Evolutionary conservation across 1,140 invertebrate species (phyloP), one percentile per base, ranked within the genome.

Genomic region (Drosophila virilis): DNA sequence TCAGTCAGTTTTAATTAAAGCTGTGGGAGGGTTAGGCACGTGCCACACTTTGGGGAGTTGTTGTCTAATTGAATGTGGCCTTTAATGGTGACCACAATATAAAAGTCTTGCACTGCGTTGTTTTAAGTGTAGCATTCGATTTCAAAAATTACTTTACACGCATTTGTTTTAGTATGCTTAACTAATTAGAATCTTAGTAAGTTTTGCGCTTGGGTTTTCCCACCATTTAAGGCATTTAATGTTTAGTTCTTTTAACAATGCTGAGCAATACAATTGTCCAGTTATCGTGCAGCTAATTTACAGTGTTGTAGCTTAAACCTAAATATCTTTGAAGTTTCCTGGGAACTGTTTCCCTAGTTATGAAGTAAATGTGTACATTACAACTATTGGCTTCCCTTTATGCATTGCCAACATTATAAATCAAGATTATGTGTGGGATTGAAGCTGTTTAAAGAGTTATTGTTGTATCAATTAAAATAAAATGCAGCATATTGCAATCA

Each of bases 201-300:
- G n/a, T 52, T 28, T 61, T 72, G 7, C 17, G 13, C 45, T 1
- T 4, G 32, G 8, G 33, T n/a, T 48, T 38, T 81, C 74, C 52
- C 77, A 77, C 58, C 65, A 78, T 75, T 65, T 22, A 22, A 22
- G 22, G 17, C 17, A 22, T 1, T 22, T 22, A 22, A 22, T 22
- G 22, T 22, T 22, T 22, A 3, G 22, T 22, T 22, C 1, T 22
- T 22, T 22, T 22, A 22, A 22, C 22, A 22, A 22, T 2, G 52
- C 40, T 43, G 28, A 46, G 35, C 71, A 43, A 32, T 15, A 83
- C 78, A 84, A 84, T 84, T 75, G 78, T 68, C 82, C 81, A 86
- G 74, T 85, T 85, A 86, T 66, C 81, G 70, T 62, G 15, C 17
- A 65, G 43, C 70, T 81, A 85, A 85, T 84, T 80, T 57, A 35